Conservation (phyloP, 2,113 vertebrate species). For the Heterocephalus glaber region DNA sequence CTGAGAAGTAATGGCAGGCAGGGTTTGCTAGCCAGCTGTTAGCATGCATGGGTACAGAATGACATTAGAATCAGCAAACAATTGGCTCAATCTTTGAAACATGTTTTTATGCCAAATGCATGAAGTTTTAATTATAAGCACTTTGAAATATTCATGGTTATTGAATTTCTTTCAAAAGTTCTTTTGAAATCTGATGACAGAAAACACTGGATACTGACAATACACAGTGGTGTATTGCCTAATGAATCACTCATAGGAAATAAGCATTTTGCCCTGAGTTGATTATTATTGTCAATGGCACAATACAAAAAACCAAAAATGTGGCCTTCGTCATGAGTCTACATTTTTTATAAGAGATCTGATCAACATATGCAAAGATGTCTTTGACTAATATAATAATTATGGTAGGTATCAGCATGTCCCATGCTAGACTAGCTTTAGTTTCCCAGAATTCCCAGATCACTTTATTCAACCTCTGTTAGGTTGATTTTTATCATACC, state of each 20-base stretch:
- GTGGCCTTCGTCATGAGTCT: not conserved
- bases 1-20: slow-evolving; percentile 36
- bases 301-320: slow-evolving; percentile 46
- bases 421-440: not conserved
- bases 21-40: slow-evolving; percentile 77
- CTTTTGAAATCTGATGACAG: slow-evolving; percentile 85
- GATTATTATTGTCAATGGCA: slow-evolving; percentile 62
- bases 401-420: not conserved
- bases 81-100: slow-evolving; percentile 65
- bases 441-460: not conserved
- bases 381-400: not conserved
- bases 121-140: slow-evolving; percentile 86
- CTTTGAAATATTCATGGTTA: slow-evolving; percentile 84
- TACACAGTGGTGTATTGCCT: slow-evolving; percentile 50
- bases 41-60: slow-evolving; percentile 34
- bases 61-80: slow-evolving; percentile 73
- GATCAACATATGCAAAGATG: not conserved
- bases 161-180: slow-evolving; percentile 82
- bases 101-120: slow-evolving; percentile 80
- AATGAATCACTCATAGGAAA: slow-evolving; percentile 83
- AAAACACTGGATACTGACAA: slow-evolving; percentile 82
- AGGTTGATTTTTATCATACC: not conserved
- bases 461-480: not conserved
- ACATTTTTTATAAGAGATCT: not conserved
- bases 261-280: slow-evolving; percentile 72